Evolutionary conservation across 2,113 vertebrate species (phyloP), one percentile per base, ranked within the genome.

Genomic region (Eretmodus cyanostictus): DNA sequence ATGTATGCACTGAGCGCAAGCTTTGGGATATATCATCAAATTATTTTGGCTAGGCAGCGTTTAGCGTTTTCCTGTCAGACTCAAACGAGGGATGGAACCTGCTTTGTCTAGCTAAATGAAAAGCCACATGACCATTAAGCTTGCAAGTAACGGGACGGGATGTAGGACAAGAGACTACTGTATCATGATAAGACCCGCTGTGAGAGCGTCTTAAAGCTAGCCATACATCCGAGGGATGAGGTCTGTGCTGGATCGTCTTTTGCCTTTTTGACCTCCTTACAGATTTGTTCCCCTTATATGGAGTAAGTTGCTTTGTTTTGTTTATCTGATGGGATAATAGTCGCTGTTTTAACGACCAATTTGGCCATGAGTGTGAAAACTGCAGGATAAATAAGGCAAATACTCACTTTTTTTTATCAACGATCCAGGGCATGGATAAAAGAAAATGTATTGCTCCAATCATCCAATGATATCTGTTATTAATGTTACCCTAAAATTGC

Each of bases 81-180:
- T 63, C 5, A 45, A 49, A 40, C 8, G n/a, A 55, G 24, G 12
- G 80, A 24, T 79, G 85, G 71, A 38, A 53, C 79, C 66, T 81
- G 89, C 85, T 90, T 85, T 86, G 78, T 87, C 9, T 78, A 11
- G 86, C 55, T 63, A 22, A 17, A 9, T 6, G 59, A 3, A 78
- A 10, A 92, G 85, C 53, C 88, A 86, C 90, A 84, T 82, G 91
- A 85, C 86, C 78, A 80, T 42, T 54, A 83, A 82, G 90, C 83
- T 55, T 16, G 61, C n/a, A 47, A 89, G 91, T 89, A 89, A 92
- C 86, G 88, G 86, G 91, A 93, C 89, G 91, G 91, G 92, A 92
- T 93, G 90, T 85, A 82, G 91, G 94, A 89, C 90, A 86, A 57
- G 88, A 93, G 89, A 29, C 81, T 47, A 79, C 4, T 47, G 85